phyloP scores from a whole-genome alignment of 2,113 vertebrate genomes.

The Prochilodus magdalenae region DNA sequence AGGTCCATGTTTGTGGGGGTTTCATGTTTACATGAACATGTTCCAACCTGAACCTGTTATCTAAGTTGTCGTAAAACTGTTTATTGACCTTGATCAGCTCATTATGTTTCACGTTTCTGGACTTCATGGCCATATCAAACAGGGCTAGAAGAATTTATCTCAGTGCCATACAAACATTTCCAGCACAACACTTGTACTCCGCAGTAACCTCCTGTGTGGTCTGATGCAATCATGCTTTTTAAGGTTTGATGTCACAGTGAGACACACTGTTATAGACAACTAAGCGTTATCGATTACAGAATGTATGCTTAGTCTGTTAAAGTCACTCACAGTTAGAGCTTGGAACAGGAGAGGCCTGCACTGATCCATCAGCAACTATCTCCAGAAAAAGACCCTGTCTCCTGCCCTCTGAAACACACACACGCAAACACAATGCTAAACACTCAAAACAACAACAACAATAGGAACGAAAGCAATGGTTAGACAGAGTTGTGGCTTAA shows the following conservation, averaged over 20 bases:
- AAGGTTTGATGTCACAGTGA: no score
- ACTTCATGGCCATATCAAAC: neutral
- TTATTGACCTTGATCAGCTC: neutral
- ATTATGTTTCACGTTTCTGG: no score
- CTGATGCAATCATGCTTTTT: no score
- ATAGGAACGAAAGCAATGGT: no score
- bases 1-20: no score
- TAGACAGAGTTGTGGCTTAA: neutral
- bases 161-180: neutral
- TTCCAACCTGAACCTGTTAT: no score
- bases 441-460: neutral
- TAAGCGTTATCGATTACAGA: no score
- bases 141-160: neutral
- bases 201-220: no score
- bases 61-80: neutral
- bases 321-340: conserved; percentile 68
- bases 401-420: conserved; percentile 67
- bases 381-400: conserved; percentile 72
- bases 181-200: no score
- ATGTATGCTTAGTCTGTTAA: no score
- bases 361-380: conserved; percentile 70
- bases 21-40: no score
- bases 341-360: conserved; percentile 64
- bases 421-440: neutral
- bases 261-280: no score